These are phyloP conservation scores for Serrognathus titanus DNA, from an alignment of 2,888 invertebrate genomes.

Conservation along the genomic window DNA sequence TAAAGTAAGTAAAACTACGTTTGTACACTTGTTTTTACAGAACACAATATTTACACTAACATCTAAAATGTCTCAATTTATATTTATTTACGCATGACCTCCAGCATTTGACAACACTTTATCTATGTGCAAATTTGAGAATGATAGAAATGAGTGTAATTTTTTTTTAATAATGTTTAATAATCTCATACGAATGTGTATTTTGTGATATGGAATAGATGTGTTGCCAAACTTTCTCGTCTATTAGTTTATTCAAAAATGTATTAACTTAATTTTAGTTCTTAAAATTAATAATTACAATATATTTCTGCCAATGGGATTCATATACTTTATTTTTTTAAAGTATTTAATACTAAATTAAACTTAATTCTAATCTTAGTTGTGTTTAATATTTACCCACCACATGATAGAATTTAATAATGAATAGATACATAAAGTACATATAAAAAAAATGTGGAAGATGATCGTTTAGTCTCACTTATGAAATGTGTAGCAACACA, in stretches of 20 bases:
- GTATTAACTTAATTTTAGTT: slow-evolving; percentile 4
- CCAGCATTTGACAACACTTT: background rate
- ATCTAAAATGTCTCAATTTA: too few species aligned
- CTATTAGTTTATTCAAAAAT: slow-evolving; percentile 2
- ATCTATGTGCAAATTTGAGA: slow-evolving; percentile 12
- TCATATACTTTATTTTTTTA: background rate
- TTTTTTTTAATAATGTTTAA: background rate
- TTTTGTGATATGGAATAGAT: too few species aligned
- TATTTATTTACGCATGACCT: too few species aligned
- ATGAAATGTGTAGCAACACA: too few species aligned
- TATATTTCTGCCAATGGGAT: slow-evolving; percentile 6
- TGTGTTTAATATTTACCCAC: background rate
- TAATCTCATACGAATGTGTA: too few species aligned
- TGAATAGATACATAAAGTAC: too few species aligned
- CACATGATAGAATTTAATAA: background rate
- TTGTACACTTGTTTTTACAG: slow-evolving; percentile 9
- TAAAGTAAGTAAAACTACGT: background rate
- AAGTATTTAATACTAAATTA: background rate
- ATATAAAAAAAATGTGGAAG: too few species aligned
- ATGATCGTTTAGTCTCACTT: too few species aligned
- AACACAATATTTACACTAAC: background rate
- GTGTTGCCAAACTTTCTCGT: background rate
- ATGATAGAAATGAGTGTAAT: slow-evolving; percentile 9
- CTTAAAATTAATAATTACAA: slow-evolving; percentile 15
- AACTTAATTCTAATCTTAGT: background rate